Evolutionary conservation across 2,888 invertebrate species (phyloP), one percentile per base, ranked within the genome.

Genomic region (Galerucella calmariensis): DNA sequence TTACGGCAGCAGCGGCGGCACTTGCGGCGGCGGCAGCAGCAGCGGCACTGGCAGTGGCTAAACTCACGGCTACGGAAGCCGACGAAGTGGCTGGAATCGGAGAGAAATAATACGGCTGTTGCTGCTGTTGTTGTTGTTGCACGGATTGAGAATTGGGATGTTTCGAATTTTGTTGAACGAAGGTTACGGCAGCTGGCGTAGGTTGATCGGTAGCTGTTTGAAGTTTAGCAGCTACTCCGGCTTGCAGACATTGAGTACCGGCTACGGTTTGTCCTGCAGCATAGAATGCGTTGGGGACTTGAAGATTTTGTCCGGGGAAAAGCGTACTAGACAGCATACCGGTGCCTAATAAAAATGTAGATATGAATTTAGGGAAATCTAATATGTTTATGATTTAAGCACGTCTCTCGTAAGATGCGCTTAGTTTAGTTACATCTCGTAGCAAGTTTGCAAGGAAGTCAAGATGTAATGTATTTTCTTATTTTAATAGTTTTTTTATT

Each of bases 21-120:
- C 83, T 83, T 53, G 83, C 81, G 68, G 84, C 80, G 20, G 69
- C 77, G 14, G 79, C 81, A 41, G 81, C 80, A 41, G 35, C 35
- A 41, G 35, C 35, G 24, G 65, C 46, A 69, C 88, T 88, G 75
- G 89, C 88, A 72, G 85, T 84, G 76, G 85, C 84, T 72, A 84
- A 79, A 75, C 83, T 83, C 53, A 83, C 81, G 67, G 84, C 80
- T 20, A 72, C 77, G n/a, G 79, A 81, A 41, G 81, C 80, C 59
- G 80, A 76, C 78, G 75, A 84, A 81, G 79, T 88, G 88, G 89
- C 89, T 86, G 85, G 87, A 87, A 84, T 88, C 83, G 88, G 90
- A 85, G 83, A 88, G 85, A 81, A 90, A 85, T 83, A 90, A 85
- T 86, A 87, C 16, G 86, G 84, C 79, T 89, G 90, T 81, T 90